Evolutionary conservation across 2,888 invertebrate genomes (phyloP).

Genomic region (Helobdella robusta): DNA sequence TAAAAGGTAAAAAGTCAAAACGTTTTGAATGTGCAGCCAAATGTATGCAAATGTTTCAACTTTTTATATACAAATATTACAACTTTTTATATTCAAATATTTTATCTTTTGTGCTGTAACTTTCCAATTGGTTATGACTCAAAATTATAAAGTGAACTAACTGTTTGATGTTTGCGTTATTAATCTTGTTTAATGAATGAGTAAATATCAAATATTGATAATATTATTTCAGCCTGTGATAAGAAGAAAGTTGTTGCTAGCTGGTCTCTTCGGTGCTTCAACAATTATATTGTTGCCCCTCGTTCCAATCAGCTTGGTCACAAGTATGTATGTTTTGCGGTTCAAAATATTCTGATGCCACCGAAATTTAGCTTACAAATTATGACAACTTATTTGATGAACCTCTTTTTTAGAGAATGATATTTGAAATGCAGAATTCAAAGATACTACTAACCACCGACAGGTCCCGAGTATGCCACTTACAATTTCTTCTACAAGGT

Average conservation of each 20-base stretch:
- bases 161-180: too few relatives aligned
- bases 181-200: too few relatives aligned
- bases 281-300: slow-evolving; percentile 21
- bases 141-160: too few relatives aligned
- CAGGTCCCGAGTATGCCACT: slow-evolving; percentile 21
- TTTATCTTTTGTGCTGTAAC: too few relatives aligned
- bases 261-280: slow-evolving; percentile 24
- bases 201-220: background rate
- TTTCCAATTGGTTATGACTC: too few relatives aligned
- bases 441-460: background rate
- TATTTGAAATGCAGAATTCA: background rate
- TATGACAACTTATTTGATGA: too few relatives aligned
- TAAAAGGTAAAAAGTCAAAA: too few relatives aligned
- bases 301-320: slow-evolving; percentile 19
- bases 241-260: slow-evolving; percentile 12
- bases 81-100: too few relatives aligned
- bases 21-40: too few relatives aligned
- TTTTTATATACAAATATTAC: too few relatives aligned
- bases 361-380: background rate
- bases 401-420: background rate
- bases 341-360: background rate
- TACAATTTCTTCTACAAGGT: slow-evolving; percentile 58
- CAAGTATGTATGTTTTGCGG: slow-evolving; percentile 1
- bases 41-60: too few relatives aligned
- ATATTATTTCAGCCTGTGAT: slow-evolving; percentile 16